These are phyloP conservation scores for Melanargia galathea DNA, from an alignment of 2,888 invertebrate genomes.

Conservation along the genomic window DNA sequence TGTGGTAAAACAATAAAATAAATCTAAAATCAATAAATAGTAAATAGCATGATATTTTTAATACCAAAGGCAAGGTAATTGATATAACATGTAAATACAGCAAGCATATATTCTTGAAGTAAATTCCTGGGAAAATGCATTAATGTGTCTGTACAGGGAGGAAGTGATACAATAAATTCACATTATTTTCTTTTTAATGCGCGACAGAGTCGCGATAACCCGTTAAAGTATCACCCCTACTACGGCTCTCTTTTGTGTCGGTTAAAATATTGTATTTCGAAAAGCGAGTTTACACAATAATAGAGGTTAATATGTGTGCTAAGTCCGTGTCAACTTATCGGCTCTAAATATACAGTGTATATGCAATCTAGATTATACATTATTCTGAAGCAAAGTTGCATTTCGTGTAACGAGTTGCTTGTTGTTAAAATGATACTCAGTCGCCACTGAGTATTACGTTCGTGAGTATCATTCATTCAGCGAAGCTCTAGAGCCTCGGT, in stretches of 20 bases:
- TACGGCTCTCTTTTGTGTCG: constrained; percentile 14
- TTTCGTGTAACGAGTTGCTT: not conserved
- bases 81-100: constrained; percentile 14
- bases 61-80: not conserved
- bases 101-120: constrained; percentile 7
- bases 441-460: no score
- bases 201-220: constrained; percentile 27
- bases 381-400: not conserved
- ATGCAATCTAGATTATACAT: not conserved
- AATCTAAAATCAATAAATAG: not conserved
- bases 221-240: constrained; percentile 23
- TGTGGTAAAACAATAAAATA: not conserved
- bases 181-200: constrained; percentile 35
- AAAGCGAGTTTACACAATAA: constrained; percentile 13
- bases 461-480: no score
- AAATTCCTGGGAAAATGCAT: constrained; percentile 28
- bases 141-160: constrained; percentile 28
- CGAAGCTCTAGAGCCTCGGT: no score
- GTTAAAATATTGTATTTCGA: constrained; percentile 17
- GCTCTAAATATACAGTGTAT: not conserved
- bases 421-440: not conserved
- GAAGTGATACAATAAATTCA: constrained; percentile 36
- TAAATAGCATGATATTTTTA: not conserved
- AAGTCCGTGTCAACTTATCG: not conserved
- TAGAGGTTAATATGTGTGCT: not conserved